Evolutionary conservation across 2,888 invertebrate species (phyloP).

Genomic region (Leucozona laternaria): DNA sequence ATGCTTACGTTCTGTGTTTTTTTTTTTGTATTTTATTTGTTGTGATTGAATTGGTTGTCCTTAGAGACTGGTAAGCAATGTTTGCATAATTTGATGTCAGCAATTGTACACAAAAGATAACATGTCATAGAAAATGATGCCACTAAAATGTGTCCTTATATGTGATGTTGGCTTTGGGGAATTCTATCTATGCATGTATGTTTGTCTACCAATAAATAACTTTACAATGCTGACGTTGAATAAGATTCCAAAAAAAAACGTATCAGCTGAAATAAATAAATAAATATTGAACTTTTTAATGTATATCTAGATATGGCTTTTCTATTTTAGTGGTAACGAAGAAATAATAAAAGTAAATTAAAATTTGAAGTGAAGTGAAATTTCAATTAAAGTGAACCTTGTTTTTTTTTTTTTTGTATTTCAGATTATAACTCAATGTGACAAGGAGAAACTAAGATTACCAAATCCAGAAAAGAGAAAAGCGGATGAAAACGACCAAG

Average conservation of each 20-base stretch:
- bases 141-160: conserved; percentile 32
- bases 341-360: background rate
- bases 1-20: conserved; percentile 45
- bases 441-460: conserved; percentile 88
- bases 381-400: background rate
- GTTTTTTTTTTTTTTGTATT: conserved; percentile 78
- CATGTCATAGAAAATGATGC: conserved; percentile 38
- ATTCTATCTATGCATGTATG: background rate
- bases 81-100: conserved; percentile 52
- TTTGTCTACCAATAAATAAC: conserved; percentile 10
- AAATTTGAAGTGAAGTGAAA: background rate
- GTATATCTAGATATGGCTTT: no score
- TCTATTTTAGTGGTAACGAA: background rate
- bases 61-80: conserved; percentile 52
- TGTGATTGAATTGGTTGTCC: conserved; percentile 63
- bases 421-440: conserved; percentile 84
- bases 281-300: background rate
- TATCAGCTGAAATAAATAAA: background rate
- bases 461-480: conserved; percentile 91
- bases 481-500: conserved; percentile 91
- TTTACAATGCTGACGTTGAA: background rate
- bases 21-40: conserved; percentile 41
- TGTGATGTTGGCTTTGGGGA: conserved; percentile 12
- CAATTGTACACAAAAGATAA: conserved; percentile 43
- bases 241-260: background rate